Evolutionary conservation across 2,888 invertebrate species (phyloP), one percentile per base, ranked within the genome.

Genomic region (Amaurobius ferox): DNA sequence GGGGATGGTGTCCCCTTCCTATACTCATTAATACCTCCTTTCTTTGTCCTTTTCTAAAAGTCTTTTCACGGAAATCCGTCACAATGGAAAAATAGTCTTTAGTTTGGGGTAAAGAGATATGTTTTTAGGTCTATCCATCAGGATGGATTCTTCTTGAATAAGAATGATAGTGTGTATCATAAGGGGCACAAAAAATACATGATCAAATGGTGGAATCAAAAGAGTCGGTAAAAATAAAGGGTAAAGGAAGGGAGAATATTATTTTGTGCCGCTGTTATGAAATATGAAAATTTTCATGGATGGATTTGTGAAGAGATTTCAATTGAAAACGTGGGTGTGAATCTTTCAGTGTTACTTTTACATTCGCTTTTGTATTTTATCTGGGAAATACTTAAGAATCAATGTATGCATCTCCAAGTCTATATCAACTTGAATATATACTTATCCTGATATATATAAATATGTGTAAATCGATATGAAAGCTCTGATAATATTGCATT

Each of bases 1-100:
- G 76, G 64, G 28, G 73, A n/a, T n/a, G 68, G 55, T 61, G 67
- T 35, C 55, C 66, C 80, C 61, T 67, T 55, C 40, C 55, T 30
- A n/a, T n/a, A 61, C 74, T 81, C 76, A 81, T 76, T 76, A 81
- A 74, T 70, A 81, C 64, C 35, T 40, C 74, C 29, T 81, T 76
- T 81, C 70, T 76, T 76, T 81, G 68, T 70, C 66, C 74, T 62
- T 74, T 81, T 66, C 73, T 55, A 26, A 40, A 40, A 74, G 48
- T 44, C 67, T 30, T 68, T 81, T 81, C 74, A 81, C 74, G 76
- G 76, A 76, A 81, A 44, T 76, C 61, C 73, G 55, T 67, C 67
- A 73, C 80, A 80, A 80, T 80, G 73, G 79, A 62, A 66, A 72
- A 66, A 79, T 72, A 79, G 79, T 39, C 30, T 28, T 30, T n/a